Conservation (phyloP, 2,113 vertebrate genomes). For the Sinocyclocheilus anshuiensis region DNA sequence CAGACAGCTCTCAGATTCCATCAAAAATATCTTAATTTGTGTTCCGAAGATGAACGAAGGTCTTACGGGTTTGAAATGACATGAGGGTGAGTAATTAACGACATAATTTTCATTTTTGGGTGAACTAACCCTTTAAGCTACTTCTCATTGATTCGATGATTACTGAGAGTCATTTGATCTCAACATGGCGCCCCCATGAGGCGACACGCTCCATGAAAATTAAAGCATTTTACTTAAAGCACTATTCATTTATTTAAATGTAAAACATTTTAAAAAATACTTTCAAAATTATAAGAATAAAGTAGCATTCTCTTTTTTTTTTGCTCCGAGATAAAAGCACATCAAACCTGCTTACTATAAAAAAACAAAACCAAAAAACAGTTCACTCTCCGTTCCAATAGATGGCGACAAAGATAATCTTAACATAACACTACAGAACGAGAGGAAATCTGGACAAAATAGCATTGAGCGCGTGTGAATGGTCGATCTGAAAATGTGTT, state of each 20-base stretch:
- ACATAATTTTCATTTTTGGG: too few relatives aligned
- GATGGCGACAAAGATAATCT: slow-evolving; percentile 27
- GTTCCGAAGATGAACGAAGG: too few relatives aligned
- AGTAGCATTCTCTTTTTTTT: neutral
- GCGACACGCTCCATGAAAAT: neutral
- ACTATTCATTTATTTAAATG: neutral
- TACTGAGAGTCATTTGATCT: neutral
- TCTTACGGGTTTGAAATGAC: too few relatives aligned
- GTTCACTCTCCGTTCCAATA: slow-evolving; percentile 31
- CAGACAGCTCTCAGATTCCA: too few relatives aligned
- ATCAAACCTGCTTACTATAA: neutral
- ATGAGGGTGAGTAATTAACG: too few relatives aligned
- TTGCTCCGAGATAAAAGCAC: neutral
- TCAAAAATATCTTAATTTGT: too few relatives aligned
- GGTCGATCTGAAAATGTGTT: neutral
- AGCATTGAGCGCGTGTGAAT: neutral
- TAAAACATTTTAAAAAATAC: neutral
- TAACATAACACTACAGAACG: neutral
- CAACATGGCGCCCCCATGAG: neutral
- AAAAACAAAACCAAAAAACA: too few relatives aligned
- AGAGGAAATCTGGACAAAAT: neutral
- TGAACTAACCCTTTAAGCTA: neutral
- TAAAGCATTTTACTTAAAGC: neutral
- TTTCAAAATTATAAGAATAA: neutral
- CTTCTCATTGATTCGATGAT: neutral